Base-by-base conservation (phyloP, 2,797 vertebrate species). In the Paratrypauchen microcephalus region DNA sequence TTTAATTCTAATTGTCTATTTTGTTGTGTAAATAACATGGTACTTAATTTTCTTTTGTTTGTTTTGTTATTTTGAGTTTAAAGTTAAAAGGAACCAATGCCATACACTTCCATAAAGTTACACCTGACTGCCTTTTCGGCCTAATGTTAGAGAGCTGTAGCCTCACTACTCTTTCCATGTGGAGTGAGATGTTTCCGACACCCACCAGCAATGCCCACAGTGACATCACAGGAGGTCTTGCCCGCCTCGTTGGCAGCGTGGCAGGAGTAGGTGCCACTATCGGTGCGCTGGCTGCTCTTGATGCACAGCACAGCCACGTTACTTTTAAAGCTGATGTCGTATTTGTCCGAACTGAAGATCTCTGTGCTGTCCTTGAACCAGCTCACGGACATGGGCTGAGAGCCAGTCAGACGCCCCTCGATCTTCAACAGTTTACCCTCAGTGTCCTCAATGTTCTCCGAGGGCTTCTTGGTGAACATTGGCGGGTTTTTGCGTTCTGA, bases 401-500 rank as follows among this genome's bases (percentile, higher is more conserved):
- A 99, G 80, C 98, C 98, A 0, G 95, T 90, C 68, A 99, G 91
- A n/a, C 92, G 90, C 21, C 95, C 95, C 85, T 99, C 97, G 0
- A 99, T 91, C 91, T 95, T 98, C 77, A 99, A 88, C 75, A 96
- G 83, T 58, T 94, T 96, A 23, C 97, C 97, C 89, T 98, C 95
- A 16, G 79, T 93, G 86, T 98, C 98, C 87, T 99, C 96, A 4
- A 99, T 87, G 16, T 88, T 88, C 86, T 96, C 95, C 0, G 96
- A 95, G 12, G 96, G 93, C 86, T 96, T 98, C 89, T 96, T 98
- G 71, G 96, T 98, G 90, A 99, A 99, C 77, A 90, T 89, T 4
- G 98, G 98, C 65, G 96, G 95, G 63, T 87, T 94, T 88, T 96
- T 96, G 66, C 95, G 93, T 85, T 99, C 98, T 99, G 91, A 72